Evolutionary conservation across 2,888 invertebrate genomes (phyloP).

Genomic region (Sisyra nigra): DNA sequence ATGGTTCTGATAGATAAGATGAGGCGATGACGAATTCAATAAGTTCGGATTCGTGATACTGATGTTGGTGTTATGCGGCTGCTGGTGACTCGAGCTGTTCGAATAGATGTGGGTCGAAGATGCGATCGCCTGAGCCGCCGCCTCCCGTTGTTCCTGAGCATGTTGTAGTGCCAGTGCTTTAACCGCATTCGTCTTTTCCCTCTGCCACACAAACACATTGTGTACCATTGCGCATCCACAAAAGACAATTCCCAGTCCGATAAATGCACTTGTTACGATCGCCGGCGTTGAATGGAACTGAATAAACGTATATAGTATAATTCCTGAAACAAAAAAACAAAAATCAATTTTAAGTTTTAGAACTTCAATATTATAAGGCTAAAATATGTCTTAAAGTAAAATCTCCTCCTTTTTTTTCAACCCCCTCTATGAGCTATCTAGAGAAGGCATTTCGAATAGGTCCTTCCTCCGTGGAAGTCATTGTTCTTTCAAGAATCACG

Average conservation of each 20-base stretch:
- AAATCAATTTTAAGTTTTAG: no score
- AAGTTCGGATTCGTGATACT: conserved; percentile 12
- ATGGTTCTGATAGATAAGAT: conserved; percentile 9
- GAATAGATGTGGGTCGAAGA: conserved; percentile 5
- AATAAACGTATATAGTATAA: conserved; percentile 83
- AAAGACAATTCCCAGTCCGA: conserved; percentile 82
- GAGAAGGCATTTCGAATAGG: no score
- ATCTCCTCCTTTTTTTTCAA: no score
- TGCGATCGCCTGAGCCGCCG: conserved; percentile 9
- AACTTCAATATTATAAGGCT: no score
- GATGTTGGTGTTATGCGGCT: conserved; percentile 12
- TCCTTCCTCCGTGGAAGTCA: no score
- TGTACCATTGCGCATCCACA: conserved; percentile 89
- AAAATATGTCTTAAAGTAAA: no score
- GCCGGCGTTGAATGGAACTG: conserved; percentile 86
- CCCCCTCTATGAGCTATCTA: no score
- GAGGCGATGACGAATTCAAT: conserved; percentile 14
- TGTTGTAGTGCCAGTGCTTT: conserved; percentile 31
- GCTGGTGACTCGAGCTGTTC: neutral
- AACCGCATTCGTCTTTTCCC: conserved; percentile 72
- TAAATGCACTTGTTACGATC: conserved; percentile 76
- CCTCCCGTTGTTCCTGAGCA: conserved; percentile 26
- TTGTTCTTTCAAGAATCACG: no score
- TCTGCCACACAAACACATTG: conserved; percentile 89
- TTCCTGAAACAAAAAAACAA: conserved; percentile 37